Conservation (phyloP, 2,797 vertebrate genomes). For the Helicolenus hilgendorfi region DNA sequence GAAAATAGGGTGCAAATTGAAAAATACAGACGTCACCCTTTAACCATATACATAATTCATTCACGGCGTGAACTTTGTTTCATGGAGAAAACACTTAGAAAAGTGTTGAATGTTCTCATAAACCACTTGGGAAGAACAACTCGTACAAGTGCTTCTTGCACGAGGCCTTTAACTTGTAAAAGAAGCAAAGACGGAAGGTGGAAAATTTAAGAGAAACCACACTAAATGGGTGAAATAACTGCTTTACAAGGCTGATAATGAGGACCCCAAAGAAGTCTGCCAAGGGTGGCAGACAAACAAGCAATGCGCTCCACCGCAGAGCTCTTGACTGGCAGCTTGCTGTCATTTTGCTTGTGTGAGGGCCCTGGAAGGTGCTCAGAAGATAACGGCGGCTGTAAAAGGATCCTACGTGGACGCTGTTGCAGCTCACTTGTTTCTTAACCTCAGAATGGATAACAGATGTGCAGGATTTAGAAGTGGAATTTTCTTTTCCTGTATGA, state of each 20-base stretch:
- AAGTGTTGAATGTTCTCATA: not conserved
- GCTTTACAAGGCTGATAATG: conserved; percentile 59
- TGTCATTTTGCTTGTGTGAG: conserved; percentile 20
- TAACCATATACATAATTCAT: not conserved
- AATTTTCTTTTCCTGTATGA: conserved; percentile 81
- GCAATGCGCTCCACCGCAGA: no score
- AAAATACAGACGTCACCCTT: no score
- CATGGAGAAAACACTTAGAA: not conserved
- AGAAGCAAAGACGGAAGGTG: not conserved
- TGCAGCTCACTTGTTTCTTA: conserved; percentile 77
- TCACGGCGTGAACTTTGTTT: not conserved
- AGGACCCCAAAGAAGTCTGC: not conserved
- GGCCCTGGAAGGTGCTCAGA: conserved; percentile 38
- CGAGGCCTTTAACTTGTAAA: not conserved
- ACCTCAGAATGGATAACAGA: conserved; percentile 84
- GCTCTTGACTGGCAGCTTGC: conserved; percentile 13
- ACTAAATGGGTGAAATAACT: not conserved
- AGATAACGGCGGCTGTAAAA: conserved; percentile 58
- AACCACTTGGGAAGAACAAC: not conserved
- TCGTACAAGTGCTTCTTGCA: not conserved
- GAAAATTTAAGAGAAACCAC: conserved; percentile 17
- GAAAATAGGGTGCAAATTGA: no score
- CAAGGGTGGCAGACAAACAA: not conserved
- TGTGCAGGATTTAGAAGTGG: conserved; percentile 79
- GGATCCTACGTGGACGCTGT: conserved; percentile 70